Evolutionary conservation across 1,140 invertebrate species (phyloP), one percentile per base, ranked within the genome.

Genomic region (Camponotus vicinus): DNA sequence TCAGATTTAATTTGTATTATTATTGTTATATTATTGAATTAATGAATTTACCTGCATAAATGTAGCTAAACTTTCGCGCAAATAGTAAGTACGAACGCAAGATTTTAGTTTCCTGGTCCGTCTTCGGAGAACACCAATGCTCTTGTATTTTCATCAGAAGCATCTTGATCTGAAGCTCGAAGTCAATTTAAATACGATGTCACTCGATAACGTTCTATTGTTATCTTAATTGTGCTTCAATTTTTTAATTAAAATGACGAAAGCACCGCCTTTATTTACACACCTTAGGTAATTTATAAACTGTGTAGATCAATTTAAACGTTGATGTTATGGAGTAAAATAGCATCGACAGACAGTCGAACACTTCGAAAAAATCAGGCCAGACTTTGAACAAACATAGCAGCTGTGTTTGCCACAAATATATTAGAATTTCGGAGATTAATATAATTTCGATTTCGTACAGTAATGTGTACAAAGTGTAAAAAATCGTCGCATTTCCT

Each of bases 91-190:
- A 8, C 9, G 76, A 78, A 45, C 9, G 9, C 9, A 78, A 78
- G 9, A 78, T 78, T 49, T 45, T 52, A 13, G 42, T 45, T 13
- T 78, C 76, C n/a, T 49, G 9, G 11, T 64, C 6, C 3, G 40
- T 21, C 0, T 66, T 78, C 1, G 42, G 18, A 34, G 76, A 78
- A 21, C 5, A 78, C 42, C 61, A 78, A 7, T 78, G 40, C 13
- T 64, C 27, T 21, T 49, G 40, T 3, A 78, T 78, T 13, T 78
- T n/a, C 2, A 49, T 0, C 42, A 78, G 7, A 49, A 78, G 27
- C 9, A 37, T 45, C 18, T 78, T 78, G 13, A 78, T 78, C 76
- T 78, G 32, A 21, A 75, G 34, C 34, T 75, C 32, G 21, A n/a
- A 59, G 27, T 59, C n/a, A 75, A 57, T 40, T 27, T 59, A 75